A percentile compares a stretch with the other conserved stretches of the same genome.
These are phyloP conservation scores for Aphrophora alni DNA, from an alignment of 2,888 invertebrate genomes.

Conservation along the genomic window DNA sequence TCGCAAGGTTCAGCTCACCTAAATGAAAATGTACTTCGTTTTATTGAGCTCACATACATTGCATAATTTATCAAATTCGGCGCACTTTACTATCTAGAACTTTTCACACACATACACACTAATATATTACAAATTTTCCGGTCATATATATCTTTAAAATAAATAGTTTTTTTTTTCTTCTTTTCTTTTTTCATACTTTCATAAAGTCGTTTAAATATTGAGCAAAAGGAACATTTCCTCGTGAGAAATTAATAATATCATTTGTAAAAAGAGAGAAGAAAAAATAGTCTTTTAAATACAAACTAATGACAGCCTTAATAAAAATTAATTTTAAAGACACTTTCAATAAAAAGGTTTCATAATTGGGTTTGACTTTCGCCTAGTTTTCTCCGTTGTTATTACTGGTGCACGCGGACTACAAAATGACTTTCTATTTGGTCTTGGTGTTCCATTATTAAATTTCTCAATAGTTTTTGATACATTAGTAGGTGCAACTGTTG, in stretches of 20 bases:
- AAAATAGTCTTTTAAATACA: not conserved
- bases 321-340: not conserved
- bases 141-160: not conserved
- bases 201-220: not conserved
- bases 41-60: too few relatives aligned
- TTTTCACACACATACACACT: not conserved
- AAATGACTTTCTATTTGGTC: slow-evolving; percentile 48
- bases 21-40: too few relatives aligned
- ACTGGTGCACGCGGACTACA: slow-evolving; percentile 41
- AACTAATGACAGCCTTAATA: not conserved
- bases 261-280: slow-evolving; percentile 3
- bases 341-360: slow-evolving; percentile 45
- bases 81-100: not conserved
- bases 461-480: slow-evolving; percentile 40
- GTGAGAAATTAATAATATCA: not conserved
- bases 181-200: not conserved
- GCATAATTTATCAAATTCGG: not conserved
- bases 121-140: not conserved
- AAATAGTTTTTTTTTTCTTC: not conserved
- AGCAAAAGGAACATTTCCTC: not conserved
- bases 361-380: slow-evolving; percentile 56
- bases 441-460: not conserved
- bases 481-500: slow-evolving; percentile 35
- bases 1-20: not conserved
- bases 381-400: slow-evolving; percentile 53